Evolutionary conservation across 92 coral and sea anemone genomes (phyloP).

Genomic region (Parazoanthus swiftii): DNA sequence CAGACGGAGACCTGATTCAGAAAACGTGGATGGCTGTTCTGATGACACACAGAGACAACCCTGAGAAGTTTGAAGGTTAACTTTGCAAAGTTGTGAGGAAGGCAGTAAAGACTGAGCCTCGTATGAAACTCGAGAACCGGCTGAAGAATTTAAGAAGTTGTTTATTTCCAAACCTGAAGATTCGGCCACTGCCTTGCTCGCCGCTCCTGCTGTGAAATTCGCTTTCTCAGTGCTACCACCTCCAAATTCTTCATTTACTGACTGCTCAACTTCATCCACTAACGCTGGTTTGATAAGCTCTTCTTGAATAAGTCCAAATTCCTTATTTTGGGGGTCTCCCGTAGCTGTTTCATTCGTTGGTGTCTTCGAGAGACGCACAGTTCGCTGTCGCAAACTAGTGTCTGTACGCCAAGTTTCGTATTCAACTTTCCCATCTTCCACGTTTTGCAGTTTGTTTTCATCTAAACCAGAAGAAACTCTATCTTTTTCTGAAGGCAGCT

Average conservation of each 20-base stretch:
- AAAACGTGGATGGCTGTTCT: not conserved
- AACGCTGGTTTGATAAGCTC: not conserved
- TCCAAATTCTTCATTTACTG: slow-evolving; percentile 22
- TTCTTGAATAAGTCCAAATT: not conserved
- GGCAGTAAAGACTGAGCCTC: not conserved
- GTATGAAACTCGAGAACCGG: not conserved
- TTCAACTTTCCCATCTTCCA: not conserved
- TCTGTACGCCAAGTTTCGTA: not conserved
- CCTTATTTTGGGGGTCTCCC: not conserved
- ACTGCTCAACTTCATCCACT: slow-evolving; percentile 32
- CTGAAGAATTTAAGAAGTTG: not conserved
- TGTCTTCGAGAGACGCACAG: not conserved
- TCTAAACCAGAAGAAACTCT: not conserved
- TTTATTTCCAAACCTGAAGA: slow-evolving; percentile 32
- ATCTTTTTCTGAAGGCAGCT: not conserved
- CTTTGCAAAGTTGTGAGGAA: not conserved
- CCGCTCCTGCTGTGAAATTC: slow-evolving; percentile 15
- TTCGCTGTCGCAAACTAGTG: slow-evolving; percentile 20
- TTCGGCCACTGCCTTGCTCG: not conserved
- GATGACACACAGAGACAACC: not conserved
- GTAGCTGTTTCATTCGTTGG: not conserved
- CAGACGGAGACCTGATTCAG: not conserved
- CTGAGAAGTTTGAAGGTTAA: not conserved
- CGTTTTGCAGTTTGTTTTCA: not conserved
- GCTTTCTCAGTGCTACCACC: not conserved